Conservation (phyloP, 2,797 vertebrate genomes). For the Rachycentron canadum region DNA sequence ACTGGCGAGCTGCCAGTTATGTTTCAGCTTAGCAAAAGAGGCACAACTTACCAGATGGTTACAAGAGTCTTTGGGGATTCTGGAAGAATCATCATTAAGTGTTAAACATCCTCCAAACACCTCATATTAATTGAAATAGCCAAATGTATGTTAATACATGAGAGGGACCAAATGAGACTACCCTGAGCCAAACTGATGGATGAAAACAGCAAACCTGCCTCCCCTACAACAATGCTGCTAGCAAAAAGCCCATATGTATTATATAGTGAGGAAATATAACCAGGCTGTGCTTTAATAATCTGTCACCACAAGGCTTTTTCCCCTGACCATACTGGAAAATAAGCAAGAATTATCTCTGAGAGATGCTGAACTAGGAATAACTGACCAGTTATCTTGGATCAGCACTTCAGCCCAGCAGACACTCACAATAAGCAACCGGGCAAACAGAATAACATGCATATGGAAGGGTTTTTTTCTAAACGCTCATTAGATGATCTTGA, state of each 20-base stretch:
- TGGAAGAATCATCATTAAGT: background rate
- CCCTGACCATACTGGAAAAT: constrained; percentile 4
- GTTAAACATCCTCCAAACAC: background rate
- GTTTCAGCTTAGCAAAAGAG: background rate
- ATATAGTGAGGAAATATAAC: background rate
- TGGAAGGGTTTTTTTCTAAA: background rate
- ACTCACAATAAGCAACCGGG: constrained; percentile 6
- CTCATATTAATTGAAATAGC: background rate
- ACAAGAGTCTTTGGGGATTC: background rate
- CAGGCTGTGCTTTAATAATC: constrained; percentile 8
- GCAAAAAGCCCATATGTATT: constrained; percentile 4
- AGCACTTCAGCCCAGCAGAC: constrained; percentile 24
- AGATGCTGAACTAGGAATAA: constrained; percentile 43
- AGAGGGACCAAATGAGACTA: background rate
- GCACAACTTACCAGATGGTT: background rate
- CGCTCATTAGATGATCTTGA: background rate
- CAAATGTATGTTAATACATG: background rate
- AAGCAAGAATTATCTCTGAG: constrained; percentile 20
- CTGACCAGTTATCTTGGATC: constrained; percentile 34
- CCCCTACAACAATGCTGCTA: background rate
- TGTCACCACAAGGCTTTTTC: background rate
- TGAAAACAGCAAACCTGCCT: too few species aligned
- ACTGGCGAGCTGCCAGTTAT: background rate
- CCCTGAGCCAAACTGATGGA: background rate
- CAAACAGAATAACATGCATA: constrained; percentile 27